Base-by-base conservation (phyloP, 2,113 vertebrate species). In the Apeltes quadracus region DNA sequence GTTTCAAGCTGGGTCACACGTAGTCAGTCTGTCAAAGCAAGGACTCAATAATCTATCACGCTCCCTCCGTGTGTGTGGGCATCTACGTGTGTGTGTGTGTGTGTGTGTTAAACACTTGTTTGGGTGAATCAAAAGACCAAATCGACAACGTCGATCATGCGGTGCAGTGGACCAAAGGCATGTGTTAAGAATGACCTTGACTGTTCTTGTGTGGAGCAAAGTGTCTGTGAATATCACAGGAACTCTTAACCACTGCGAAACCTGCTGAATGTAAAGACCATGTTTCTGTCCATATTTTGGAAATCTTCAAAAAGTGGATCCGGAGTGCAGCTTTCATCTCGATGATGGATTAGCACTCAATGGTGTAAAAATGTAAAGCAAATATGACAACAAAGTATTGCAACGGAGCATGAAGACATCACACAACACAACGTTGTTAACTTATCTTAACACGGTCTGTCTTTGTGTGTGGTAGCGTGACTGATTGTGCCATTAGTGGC, bases 131-230 rank as follows among this genome's bases (percentile, higher is more conserved):
- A 76, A 85, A 89, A 86, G 81, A 75, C 74, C 84, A 90, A 83
- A 83, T 79, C 65, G 62, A 83, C 85, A 81, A 64, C 46, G 64
- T 64, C 75, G 89, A 89, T 91, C 85, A 88, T 88, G 69, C 68
- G 64, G 78, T 84, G 83, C 85, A 76, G 71, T 82, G 85, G 83
- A 90, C 85, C 87, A 89, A 72, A 89, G 79, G 79, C 84, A 79
- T 74, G 79, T 81, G 81, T 72, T 80, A 79, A 75, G 65, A 75
- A 72, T 74, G 89, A 91, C 89, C 87, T 91, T 85, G 81, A 73
- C 58, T 53, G 69, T 79, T 76, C 64, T 29, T 9, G 69, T 48
- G 27, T 74, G 62, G 38, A 78, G 56, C 29, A 53, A 46, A 66
- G 41, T 72, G 78, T 69, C 75, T 68, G 78, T 54, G 53, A 81